Percentiles rank a stretch among this genome's conserved stretches.
Evolutionary conservation across 2,113 vertebrate genomes (phyloP).

Genomic region (Gambusia holbrooki): DNA sequence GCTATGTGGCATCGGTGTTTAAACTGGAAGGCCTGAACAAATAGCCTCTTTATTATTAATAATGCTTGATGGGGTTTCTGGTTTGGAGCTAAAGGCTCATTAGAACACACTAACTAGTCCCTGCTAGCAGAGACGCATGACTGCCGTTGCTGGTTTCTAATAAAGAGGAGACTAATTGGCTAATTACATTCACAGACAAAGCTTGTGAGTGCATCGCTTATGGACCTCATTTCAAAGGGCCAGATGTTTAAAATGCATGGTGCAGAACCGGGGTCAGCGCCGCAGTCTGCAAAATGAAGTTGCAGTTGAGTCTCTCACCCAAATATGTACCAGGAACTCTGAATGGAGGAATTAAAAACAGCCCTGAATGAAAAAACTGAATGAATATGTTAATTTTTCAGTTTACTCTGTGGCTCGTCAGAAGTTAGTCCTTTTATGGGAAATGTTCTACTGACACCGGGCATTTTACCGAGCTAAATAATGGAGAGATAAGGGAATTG

Average conservation of each 20-base stretch:
- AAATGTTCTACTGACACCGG: constrained; percentile 12
- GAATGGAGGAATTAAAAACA: constrained; percentile 9
- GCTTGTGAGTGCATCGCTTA: constrained; percentile 52
- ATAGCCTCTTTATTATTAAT: constrained; percentile 78
- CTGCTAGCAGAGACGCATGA: constrained; percentile 69
- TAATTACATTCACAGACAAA: constrained; percentile 71
- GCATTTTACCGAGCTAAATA: constrained; percentile 54
- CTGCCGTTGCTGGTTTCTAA: constrained; percentile 64
- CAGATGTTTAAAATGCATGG: constrained; percentile 47
- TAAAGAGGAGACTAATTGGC: constrained; percentile 75
- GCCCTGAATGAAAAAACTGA: constrained; percentile 23
- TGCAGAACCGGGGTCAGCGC: constrained; percentile 49
- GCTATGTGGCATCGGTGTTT: constrained; percentile 53
- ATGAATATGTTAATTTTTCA: not conserved
- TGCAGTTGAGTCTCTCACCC: not conserved
- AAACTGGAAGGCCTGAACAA: constrained; percentile 63
- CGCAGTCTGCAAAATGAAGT: constrained; percentile 15
- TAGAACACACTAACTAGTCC: constrained; percentile 75
- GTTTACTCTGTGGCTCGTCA: constrained; percentile 21
- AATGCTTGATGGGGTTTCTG: constrained; percentile 72
- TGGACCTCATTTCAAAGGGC: constrained; percentile 62
- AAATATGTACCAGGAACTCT: not conserved
- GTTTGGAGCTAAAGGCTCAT: constrained; percentile 74
- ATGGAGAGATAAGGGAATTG: constrained; percentile 28
- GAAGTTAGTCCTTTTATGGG: constrained; percentile 41